Conservation (phyloP, 2,888 invertebrate genomes). For the Cyclophora albipunctata region DNA sequence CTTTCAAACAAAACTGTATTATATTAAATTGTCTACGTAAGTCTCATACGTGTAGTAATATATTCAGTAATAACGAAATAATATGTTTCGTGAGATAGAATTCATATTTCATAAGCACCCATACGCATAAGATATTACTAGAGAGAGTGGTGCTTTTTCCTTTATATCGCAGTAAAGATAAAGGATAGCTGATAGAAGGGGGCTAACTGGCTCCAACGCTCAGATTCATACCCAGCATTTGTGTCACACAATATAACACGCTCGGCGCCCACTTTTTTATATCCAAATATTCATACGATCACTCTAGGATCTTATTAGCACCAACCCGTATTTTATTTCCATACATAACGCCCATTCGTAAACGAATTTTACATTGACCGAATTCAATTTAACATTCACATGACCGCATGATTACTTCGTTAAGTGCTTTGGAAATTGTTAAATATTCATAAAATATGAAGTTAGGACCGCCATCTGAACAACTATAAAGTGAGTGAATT, state of each 20-base stretch:
- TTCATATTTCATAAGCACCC: conserved; percentile 73
- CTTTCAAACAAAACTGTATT: conserved; percentile 28
- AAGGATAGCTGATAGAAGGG: conserved; percentile 49
- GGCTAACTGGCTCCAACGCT: conserved; percentile 44
- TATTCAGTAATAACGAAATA: conserved; percentile 69
- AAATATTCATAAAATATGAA: conserved; percentile 46
- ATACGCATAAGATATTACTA: conserved; percentile 63
- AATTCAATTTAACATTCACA: conserved; percentile 13
- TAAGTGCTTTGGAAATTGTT: conserved; percentile 26
- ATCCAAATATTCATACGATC: conserved; percentile 40
- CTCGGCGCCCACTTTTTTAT: conserved; percentile 48
- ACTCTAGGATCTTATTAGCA: conserved; percentile 52
- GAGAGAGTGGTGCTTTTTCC: conserved; percentile 53
- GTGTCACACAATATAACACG: conserved; percentile 59
- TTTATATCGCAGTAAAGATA: conserved; percentile 68
- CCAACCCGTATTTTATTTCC: conserved; percentile 35
- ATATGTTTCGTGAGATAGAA: conserved; percentile 69
- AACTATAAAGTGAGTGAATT: conserved; percentile 50
- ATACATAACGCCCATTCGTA: not conserved
- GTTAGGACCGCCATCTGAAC: conserved; percentile 36
- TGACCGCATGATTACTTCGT: conserved; percentile 22
- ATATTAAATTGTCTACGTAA: conserved; percentile 31
- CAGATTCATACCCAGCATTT: conserved; percentile 58
- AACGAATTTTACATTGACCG: not conserved
- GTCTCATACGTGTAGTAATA: conserved; percentile 57